Evolutionary conservation across 2,797 vertebrate genomes (phyloP).

Genomic region (Hozukius guyotensis): DNA sequence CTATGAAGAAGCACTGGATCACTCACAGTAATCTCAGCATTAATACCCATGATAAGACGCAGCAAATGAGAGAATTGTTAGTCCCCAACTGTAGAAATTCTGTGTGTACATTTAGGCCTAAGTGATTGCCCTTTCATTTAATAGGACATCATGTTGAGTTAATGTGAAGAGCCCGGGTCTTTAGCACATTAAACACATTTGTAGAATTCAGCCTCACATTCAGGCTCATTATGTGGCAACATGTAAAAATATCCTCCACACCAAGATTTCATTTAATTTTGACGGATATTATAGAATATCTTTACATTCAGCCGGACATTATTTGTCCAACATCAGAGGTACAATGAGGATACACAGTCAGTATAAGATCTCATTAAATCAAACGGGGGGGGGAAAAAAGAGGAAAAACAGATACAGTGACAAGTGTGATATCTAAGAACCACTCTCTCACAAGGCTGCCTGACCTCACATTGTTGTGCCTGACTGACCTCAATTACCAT

Average conservation of each 20-base stretch:
- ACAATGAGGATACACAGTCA: background rate
- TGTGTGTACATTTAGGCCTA: constrained; percentile 37
- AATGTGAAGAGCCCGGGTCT: constrained; percentile 44
- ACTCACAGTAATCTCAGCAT: constrained; percentile 67
- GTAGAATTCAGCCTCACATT: constrained; percentile 36
- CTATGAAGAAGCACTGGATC: constrained; percentile 56
- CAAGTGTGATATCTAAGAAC: constrained; percentile 9
- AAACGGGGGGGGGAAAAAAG: background rate
- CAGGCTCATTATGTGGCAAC: constrained; percentile 12
- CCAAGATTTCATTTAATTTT: constrained; percentile 20
- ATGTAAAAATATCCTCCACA: constrained; percentile 25
- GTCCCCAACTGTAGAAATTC: constrained; percentile 63
- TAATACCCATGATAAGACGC: constrained; percentile 65
- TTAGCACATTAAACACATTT: constrained; percentile 53
- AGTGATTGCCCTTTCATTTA: constrained; percentile 56
- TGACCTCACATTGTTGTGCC: constrained; percentile 59
- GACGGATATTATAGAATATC: background rate
- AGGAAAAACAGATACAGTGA: constrained; percentile 6
- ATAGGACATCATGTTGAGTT: constrained; percentile 54
- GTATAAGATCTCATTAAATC: constrained; percentile 7
- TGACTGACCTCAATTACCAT: constrained; percentile 76
- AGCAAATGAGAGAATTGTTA: constrained; percentile 71
- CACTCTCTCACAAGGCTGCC: constrained; percentile 23
- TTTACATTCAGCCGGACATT: background rate
- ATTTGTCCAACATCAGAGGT: background rate